Evolutionary conservation across 2,888 invertebrate genomes (phyloP), one percentile per base, ranked within the genome.

Genomic region (Orchesella flavescens): DNA sequence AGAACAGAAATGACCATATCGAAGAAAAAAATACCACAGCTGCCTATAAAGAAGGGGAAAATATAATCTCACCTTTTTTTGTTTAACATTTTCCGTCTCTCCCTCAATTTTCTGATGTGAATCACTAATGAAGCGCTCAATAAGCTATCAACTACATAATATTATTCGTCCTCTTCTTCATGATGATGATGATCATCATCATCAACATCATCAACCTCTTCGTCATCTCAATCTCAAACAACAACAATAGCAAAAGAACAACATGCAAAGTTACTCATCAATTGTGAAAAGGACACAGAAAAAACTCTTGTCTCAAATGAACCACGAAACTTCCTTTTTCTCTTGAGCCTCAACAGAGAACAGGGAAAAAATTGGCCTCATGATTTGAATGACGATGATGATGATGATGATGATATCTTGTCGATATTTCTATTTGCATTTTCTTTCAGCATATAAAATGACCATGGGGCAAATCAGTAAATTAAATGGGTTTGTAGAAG

Each of bases 71-170:
- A 34, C 34, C 34, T 34, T 34, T 34, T n/a, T 34, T 34, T 34
- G 34, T 34, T 34, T 34, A 34, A 2, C 34, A 34, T 57, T 57
- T 57, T 63, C 13, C 74, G 19, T 55, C 46, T 66, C 53, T 76
- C 66, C 55, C 55, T 66, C 76, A 66, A 19, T 34, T 19, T 10
- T 68, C 59, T 68, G 68, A 77, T 68, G 13, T 68, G 77, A 77
- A 77, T 66, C 73, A 21, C 66, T 80, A 80, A 80, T 73, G 80
- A 80, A 74, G 24, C 66, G 80, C 73, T 73, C 80, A 80, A 80
- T 78, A 69, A 73, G 65, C 65, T 17, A 75, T 53, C 34, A 61
- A 61, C 12, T 5, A 72, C 19, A 59, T 43, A 23, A 71, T 17
- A 34, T 34, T 34, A 34, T 34, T 34, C 34, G 34, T 34, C 34